phyloP scores from a whole-genome alignment of 2,113 vertebrate genomes.

The Brienomyrus longianalis region DNA sequence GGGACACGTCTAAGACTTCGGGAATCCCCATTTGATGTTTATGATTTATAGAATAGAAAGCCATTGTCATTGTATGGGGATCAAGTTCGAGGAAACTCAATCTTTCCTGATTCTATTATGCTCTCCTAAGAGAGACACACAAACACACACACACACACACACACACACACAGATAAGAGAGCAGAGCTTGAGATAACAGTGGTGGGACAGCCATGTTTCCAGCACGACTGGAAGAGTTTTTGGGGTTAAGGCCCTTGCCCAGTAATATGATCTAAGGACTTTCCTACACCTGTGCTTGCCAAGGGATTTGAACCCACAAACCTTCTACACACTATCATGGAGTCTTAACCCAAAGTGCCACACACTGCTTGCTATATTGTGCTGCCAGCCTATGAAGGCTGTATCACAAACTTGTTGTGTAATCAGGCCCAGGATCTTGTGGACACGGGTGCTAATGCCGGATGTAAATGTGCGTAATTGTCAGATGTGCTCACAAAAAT shows the following conservation, averaged over 20 bases:
- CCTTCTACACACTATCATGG: background rate
- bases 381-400: background rate
- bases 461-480: background rate
- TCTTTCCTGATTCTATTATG: background rate
- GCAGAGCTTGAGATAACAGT: background rate
- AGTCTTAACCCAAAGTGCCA: background rate
- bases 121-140: background rate
- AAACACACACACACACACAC: background rate
- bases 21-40: background rate
- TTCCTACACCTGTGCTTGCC: background rate
- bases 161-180: background rate
- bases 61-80: background rate
- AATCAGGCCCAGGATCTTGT: background rate
- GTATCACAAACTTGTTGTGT: background rate
- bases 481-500: background rate
- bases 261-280: background rate
- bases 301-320: background rate
- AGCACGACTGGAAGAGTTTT: background rate
- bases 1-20: background rate
- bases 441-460: background rate
- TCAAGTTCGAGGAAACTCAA: background rate
- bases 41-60: background rate
- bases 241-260: background rate
- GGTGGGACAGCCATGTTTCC: background rate
- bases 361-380: background rate